Evolutionary conservation across 2,113 vertebrate genomes (phyloP).

Genomic region (Megatriorchis doriae): DNA sequence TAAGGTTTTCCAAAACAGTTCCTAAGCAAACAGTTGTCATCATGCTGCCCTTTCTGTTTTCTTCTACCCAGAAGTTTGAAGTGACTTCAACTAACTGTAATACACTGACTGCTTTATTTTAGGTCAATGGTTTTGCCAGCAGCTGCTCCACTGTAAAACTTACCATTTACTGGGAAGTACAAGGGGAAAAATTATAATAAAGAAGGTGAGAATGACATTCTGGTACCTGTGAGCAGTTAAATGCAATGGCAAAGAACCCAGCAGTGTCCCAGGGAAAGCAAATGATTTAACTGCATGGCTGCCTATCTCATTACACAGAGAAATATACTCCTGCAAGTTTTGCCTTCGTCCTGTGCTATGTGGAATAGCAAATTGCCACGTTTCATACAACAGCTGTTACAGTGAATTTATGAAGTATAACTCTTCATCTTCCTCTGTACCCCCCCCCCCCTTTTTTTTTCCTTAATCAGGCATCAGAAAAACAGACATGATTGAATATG

Average conservation of each 20-base stretch:
- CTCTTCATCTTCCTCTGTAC: neutral
- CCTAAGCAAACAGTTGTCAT: neutral
- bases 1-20: neutral
- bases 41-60: neutral
- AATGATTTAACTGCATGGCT: neutral
- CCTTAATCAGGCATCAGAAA: neutral
- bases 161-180: neutral
- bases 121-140: neutral
- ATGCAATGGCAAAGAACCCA: neutral
- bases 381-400: neutral
- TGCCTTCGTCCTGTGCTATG: neutral
- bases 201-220: neutral
- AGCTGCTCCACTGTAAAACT: neutral
- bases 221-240: neutral
- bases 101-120: neutral
- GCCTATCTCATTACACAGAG: slow-evolving; percentile 44
- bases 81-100: neutral
- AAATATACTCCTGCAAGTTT: neutral
- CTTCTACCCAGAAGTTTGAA: neutral
- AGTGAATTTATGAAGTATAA: neutral
- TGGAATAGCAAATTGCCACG: neutral
- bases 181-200: neutral
- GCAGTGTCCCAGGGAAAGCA: slow-evolving; percentile 34
- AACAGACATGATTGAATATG: slow-evolving; percentile 10
- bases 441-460: neutral